Base-by-base conservation (phyloP, 2,797 vertebrate genomes). In the Leptoclinus maculatus region DNA sequence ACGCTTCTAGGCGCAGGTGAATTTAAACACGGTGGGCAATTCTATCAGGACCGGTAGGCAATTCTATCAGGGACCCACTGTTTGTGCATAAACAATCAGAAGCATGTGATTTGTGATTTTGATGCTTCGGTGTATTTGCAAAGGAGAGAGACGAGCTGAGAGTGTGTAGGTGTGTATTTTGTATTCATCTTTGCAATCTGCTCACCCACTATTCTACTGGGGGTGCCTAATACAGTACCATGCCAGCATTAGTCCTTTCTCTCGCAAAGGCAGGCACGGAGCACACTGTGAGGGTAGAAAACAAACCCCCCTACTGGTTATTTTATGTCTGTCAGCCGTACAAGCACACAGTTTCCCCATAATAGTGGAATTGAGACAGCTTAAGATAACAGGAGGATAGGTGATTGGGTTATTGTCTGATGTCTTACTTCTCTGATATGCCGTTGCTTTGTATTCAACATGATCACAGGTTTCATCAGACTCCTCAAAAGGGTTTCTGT, bases 71-170 rank as follows among this genome's bases (percentile, higher is more conserved):
- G 94, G 92, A 88, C 89, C 91, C 92, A 94, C 93, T 95, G 92
- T 94, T 94, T 93, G 93, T 95, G 93, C 93, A 94, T 94, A 94
- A 94, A 94, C 93, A 95, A 93, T 94, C 94, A 94, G 91, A 92
- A 90, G 94, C 93, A 93, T 95, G 94, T 93, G 94, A 95, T 95
- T 95, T 94, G 93, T 94, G 94, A 94, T 94, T 95, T 95, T 92
- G 92, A 95, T 93, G 93, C 92, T 83, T 92, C 80, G 81, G 91
- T 88, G 91, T 93, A 93, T 94, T 93, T 94, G 93, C 90, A 90
- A 86, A 90, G 89, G 92, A 93, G 89, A 89, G 93, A 91, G 88
- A 90, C 74, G 82, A 90, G 91, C 90, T 80, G 87, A 87, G 91
- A 88, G 90, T 92, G 91, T 94, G 93, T 95, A 93, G 91, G 91